These are phyloP conservation scores for Nymphalis polychloros DNA, from an alignment of 2,888 invertebrate species.

Conservation along the genomic window DNA sequence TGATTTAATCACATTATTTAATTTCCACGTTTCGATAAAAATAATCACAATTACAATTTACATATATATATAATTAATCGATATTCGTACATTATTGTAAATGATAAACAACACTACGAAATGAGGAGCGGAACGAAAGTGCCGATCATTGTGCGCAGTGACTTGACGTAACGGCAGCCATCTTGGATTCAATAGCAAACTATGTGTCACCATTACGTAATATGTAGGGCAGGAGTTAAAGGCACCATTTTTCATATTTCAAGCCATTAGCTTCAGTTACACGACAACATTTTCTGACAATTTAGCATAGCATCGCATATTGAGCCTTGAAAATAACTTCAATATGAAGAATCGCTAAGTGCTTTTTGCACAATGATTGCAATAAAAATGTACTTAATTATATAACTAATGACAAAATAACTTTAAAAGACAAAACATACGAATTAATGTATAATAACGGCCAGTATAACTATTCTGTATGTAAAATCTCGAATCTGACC, in stretches of 20 bases:
- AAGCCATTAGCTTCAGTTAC: background rate
- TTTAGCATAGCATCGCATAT: too few species aligned
- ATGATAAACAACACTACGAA: constrained; percentile 32
- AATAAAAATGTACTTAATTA: too few species aligned
- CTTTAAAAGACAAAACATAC: too few species aligned
- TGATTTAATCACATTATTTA: too few species aligned
- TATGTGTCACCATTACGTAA: constrained; percentile 2
- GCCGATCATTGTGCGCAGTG: constrained; percentile 33
- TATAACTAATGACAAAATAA: too few species aligned
- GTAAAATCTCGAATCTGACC: too few species aligned
- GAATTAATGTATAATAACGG: too few species aligned
- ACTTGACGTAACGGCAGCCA: constrained; percentile 40
- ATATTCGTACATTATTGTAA: constrained; percentile 3
- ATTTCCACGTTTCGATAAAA: background rate
- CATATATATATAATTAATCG: background rate
- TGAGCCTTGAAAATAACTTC: too few species aligned
- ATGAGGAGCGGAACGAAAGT: constrained; percentile 41
- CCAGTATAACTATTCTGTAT: too few species aligned
- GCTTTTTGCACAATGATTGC: too few species aligned
- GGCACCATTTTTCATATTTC: background rate
- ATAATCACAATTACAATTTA: background rate
- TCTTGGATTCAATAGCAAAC: constrained; percentile 41
- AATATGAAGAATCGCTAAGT: too few species aligned
- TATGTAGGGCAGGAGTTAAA: background rate
- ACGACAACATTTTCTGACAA: too few species aligned